These are phyloP conservation scores for Xanthia togata DNA, from an alignment of 2,888 invertebrate genomes.

Conservation along the genomic window DNA sequence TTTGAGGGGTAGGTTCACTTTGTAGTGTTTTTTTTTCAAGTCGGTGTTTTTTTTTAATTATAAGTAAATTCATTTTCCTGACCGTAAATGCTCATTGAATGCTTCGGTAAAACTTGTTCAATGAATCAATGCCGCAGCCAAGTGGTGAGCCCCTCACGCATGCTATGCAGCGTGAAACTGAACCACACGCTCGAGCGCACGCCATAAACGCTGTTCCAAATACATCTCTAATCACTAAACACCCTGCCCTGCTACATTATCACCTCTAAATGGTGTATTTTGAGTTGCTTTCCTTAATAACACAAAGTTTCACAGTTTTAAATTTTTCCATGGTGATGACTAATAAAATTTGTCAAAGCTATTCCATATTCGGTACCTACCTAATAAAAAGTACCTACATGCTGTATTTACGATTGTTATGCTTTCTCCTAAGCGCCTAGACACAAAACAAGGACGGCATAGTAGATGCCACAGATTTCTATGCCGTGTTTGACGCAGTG, in stretches of 20 bases:
- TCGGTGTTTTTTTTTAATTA: too few relatives aligned
- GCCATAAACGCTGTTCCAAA: background rate
- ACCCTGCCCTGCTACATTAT: constrained; percentile 2
- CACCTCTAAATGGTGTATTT: background rate
- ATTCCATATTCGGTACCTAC: background rate
- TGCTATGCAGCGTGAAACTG: constrained; percentile 19
- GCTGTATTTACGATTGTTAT: background rate
- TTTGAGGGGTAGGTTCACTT: too few relatives aligned
- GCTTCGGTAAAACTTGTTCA: background rate
- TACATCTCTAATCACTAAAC: background rate
- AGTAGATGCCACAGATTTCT: background rate
- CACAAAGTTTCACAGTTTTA: background rate
- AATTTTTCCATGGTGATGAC: background rate
- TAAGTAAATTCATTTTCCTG: background rate
- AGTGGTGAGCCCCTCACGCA: background rate
- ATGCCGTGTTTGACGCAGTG: background rate
- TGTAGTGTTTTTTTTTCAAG: too few relatives aligned
- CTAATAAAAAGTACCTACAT: background rate
- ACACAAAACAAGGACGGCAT: background rate
- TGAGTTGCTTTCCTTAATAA: background rate
- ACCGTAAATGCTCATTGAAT: background rate
- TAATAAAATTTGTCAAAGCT: background rate
- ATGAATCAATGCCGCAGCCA: constrained; percentile 9
- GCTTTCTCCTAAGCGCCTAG: background rate
- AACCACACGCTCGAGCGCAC: constrained; percentile 33